These are phyloP conservation scores for Halocynthia aurantium DNA, from an alignment of 23 tunicate genomes.

Conservation along the genomic window DNA sequence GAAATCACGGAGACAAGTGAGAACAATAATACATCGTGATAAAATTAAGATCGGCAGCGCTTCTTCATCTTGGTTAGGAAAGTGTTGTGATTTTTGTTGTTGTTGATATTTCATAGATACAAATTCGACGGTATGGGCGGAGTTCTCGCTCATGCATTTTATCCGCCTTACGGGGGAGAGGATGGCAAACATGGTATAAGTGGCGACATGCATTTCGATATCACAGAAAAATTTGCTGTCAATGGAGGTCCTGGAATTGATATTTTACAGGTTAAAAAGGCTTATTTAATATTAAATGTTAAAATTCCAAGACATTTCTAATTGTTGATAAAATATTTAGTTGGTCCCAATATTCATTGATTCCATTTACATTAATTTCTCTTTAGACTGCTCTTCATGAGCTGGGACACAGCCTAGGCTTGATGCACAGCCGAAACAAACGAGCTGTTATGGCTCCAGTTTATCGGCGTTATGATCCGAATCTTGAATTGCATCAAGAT, in stretches of 20 bases:
- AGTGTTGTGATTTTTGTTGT: no score
- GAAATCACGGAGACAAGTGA: constrained; percentile 60
- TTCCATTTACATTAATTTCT: no score
- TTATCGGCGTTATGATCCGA: constrained; percentile 50
- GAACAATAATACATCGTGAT: no score
- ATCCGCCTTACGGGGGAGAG: constrained; percentile 48
- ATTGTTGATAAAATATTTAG: no score
- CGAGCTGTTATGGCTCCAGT: constrained; percentile 76
- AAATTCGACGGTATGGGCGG: constrained; percentile 32
- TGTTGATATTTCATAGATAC: no score
- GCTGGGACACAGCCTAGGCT: constrained; percentile 60
- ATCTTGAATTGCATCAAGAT: constrained; percentile 43
- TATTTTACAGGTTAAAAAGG: no score
- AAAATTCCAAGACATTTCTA: no score
- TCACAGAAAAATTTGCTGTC: constrained; percentile 30
- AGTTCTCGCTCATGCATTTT: constrained; percentile 77
- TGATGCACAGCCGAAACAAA: constrained; percentile 49
- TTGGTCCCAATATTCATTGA: no score
- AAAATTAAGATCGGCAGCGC: no score
- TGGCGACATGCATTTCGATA: constrained; percentile 46
- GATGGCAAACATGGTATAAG: no score
- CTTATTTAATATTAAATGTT: no score
- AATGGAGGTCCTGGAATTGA: constrained; percentile 3
- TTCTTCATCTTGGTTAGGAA: no score
- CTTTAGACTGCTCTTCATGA: constrained; percentile 55